Base-by-base conservation (phyloP, 2,113 vertebrate genomes). In the Triplophysa rosa region DNA sequence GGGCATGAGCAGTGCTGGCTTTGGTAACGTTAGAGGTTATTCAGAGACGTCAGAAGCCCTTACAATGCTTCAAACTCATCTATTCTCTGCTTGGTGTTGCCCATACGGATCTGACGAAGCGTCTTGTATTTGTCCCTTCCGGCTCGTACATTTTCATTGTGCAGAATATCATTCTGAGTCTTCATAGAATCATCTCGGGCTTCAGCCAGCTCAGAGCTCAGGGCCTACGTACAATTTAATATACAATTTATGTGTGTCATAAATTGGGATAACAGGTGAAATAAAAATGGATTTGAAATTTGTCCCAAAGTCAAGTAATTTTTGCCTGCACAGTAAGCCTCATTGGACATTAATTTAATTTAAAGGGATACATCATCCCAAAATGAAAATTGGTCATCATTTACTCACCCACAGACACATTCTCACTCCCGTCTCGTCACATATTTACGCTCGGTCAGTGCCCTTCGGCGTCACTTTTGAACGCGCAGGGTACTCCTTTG, bases 101-200 rank as follows among this genome's bases (percentile, higher is more conserved):
- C 98, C 91, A 93, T 91, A 1, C 97, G 96, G 88, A 99, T 99
- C 92, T 98, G 97, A 73, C 95, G 93, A 87, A 99, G 94, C 0
- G 97, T 99, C 93, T 98, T 99, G 93, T 98, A 99, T 90, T 99
- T 99, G 94, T 99, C 96, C 1, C 96, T 95, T 4, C 97, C 96
- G n/a, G 82, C 93, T 9, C 93, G 86, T 88, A 95, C 89, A 84
- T 99, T 99, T 89, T 98, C 94, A 0, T 90, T 93, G 87, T 98
- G 97, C 79, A 98, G 93, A 47, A 96, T 61, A 11, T 99, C 98
- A 0, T 97, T 95, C 76, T 90, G 90, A 66, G 96, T 98, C 88
- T 93, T 95, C 93, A 92, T 97, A 40, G 89, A 86, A 0, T 97
- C 92, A 8, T 95, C 90, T 10, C 93, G 89, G 72, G 96, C 93